Evolutionary conservation across 2,797 vertebrate genomes (phyloP).

Genomic region (Loriculus beryllinus): DNA sequence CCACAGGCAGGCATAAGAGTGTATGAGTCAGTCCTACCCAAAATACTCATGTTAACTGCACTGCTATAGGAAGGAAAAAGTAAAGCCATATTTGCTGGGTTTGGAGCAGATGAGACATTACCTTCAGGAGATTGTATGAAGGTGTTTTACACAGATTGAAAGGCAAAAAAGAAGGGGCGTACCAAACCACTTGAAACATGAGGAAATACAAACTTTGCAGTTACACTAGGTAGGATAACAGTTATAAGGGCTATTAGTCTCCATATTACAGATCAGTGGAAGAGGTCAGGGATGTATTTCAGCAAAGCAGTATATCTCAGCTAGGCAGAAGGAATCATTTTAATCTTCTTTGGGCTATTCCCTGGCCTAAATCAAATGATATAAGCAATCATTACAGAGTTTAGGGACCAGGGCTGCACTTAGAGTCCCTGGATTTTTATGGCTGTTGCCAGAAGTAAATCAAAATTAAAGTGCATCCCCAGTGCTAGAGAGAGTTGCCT

Average conservation of each 20-base stretch:
- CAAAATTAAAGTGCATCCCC: not conserved
- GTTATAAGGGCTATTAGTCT: not conserved
- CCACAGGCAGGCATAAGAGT: not conserved
- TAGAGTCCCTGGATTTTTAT: not conserved
- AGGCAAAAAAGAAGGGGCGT: not conserved
- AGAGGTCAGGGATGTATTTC: slow-evolving; percentile 7
- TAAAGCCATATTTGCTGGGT: not conserved
- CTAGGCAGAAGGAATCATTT: slow-evolving; percentile 12
- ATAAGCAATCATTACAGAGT: not conserved
- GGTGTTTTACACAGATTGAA: not conserved
- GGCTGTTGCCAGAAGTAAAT: not conserved
- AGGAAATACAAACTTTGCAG: not conserved
- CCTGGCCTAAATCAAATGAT: slow-evolving; percentile 3
- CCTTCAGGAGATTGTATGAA: not conserved
- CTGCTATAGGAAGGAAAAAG: not conserved
- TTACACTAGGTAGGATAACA: not conserved
- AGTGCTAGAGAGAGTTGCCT: not conserved
- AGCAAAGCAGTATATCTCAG: not conserved
- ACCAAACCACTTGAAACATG: not conserved
- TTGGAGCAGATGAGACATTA: not conserved
- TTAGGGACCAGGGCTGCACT: not conserved
- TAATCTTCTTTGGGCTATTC: slow-evolving; percentile 20
- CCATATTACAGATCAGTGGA: not conserved
- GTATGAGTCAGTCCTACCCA: not conserved
- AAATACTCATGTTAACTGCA: fast-evolving